Conservation (phyloP, 2,797 vertebrate species). For the Psittacula echo region DNA sequence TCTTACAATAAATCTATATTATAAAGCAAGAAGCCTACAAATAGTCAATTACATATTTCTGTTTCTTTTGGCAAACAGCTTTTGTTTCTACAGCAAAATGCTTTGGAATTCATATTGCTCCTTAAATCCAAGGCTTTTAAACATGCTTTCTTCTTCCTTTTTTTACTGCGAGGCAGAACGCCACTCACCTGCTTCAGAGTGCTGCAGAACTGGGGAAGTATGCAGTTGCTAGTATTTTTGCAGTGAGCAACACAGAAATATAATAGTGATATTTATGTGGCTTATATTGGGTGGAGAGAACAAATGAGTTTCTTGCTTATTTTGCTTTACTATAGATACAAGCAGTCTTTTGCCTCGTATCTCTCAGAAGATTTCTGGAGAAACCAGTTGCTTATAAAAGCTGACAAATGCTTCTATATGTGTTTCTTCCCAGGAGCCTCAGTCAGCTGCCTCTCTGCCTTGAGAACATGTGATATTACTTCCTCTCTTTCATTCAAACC, state of each 20-base stretch:
- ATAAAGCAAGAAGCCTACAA: not conserved
- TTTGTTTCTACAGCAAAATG: not conserved
- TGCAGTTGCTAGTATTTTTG: not conserved
- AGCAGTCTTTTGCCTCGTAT: not conserved
- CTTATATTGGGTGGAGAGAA: not conserved
- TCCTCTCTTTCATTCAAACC: not conserved
- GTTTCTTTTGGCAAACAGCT: not conserved
- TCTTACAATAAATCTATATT: not conserved
- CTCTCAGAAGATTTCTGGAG: slow-evolving; percentile 1
- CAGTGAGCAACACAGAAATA: not conserved
- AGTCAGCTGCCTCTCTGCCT: slow-evolving; percentile 31
- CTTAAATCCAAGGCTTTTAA: not conserved
- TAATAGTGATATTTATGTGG: not conserved
- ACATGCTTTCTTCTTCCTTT: not conserved
- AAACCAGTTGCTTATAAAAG: not conserved
- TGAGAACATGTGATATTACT: not conserved
- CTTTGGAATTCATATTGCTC: not conserved
- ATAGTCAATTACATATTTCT: not conserved
- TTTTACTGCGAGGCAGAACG: not conserved
- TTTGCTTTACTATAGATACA: not conserved
- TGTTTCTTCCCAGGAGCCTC: not conserved
- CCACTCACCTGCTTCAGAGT: not conserved
- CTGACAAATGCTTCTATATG: not conserved
- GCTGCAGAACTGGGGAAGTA: not conserved
- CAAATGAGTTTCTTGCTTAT: not conserved